Evolutionary conservation across 2,113 vertebrate genomes (phyloP).

Genomic region (Aviceda subcristata): DNA sequence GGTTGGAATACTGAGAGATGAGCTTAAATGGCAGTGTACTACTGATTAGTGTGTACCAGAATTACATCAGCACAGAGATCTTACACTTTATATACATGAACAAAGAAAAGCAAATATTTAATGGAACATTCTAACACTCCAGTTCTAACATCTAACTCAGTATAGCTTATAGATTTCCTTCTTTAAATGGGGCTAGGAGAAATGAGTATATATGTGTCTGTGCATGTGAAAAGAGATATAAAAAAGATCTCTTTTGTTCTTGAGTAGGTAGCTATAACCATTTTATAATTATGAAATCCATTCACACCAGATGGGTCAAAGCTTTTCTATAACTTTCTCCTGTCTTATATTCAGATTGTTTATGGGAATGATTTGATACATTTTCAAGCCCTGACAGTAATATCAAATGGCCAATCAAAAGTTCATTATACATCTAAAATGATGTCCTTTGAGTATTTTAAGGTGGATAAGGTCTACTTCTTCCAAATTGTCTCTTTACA

Average conservation of each 20-base stretch:
- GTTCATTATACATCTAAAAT: constrained; percentile 14
- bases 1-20: neutral
- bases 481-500: constrained; percentile 27
- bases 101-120: neutral
- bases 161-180: neutral
- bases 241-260: neutral
- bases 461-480: neutral
- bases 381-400: constrained; percentile 13
- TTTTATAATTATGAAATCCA: neutral
- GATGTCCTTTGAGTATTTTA: neutral
- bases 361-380: neutral
- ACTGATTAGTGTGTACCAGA: neutral
- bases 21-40: neutral
- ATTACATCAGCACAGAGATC: neutral
- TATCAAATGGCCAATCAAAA: constrained; percentile 31
- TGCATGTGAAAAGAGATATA: neutral
- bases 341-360: neutral
- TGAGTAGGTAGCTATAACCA: neutral
- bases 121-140: neutral
- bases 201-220: neutral
- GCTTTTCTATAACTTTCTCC: neutral
- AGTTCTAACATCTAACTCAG: neutral
- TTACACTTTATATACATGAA: neutral
- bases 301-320: neutral
- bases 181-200: neutral